Percentiles rank a stretch among this genome's conserved stretches.
These are phyloP conservation scores for Lethenteron camtschaticum DNA, from an alignment of 2,113 vertebrate genomes.

Conservation along the genomic window DNA sequence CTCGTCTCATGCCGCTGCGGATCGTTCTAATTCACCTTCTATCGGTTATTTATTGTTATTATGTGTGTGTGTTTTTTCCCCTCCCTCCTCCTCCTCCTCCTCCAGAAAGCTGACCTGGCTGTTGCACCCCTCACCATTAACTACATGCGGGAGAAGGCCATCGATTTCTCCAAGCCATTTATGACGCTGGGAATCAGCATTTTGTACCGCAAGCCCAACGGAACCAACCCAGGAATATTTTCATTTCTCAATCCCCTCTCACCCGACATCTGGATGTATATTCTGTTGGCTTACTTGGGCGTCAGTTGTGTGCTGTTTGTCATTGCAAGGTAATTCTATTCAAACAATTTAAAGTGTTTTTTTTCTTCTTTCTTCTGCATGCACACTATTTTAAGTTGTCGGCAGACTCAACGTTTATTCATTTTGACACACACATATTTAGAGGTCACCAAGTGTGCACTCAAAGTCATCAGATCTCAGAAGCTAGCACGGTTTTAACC, in stretches of 20 bases:
- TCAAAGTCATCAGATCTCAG: no score
- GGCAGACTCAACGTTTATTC: no score
- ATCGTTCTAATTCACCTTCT: no score
- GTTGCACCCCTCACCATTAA: conserved; percentile 93
- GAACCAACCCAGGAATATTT: conserved; percentile 87
- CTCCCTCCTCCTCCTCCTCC: background rate
- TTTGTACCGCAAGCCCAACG: conserved; percentile 73
- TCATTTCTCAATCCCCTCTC: conserved; percentile 94
- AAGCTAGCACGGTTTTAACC: no score
- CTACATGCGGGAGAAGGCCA: conserved; percentile 68
- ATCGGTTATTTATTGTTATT: no score
- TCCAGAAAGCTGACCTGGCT: conserved; percentile 75
- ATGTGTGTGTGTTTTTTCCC: background rate
- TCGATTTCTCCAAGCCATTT: conserved; percentile 95
- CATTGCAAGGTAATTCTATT: conserved; percentile 58
- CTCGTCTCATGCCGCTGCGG: no score
- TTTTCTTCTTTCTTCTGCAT: no score
- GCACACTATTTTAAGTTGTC: no score
- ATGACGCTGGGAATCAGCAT: conserved; percentile 95
- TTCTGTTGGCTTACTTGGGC: conserved; percentile 81
- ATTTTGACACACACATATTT: no score
- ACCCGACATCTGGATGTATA: conserved; percentile 97
- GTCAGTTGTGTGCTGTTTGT: conserved; percentile 97
- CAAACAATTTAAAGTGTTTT: no score
- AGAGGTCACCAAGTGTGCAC: no score